phyloP scores from a whole-genome alignment of 1,140 invertebrate genomes.

The Drosophila kikkawai region DNA sequence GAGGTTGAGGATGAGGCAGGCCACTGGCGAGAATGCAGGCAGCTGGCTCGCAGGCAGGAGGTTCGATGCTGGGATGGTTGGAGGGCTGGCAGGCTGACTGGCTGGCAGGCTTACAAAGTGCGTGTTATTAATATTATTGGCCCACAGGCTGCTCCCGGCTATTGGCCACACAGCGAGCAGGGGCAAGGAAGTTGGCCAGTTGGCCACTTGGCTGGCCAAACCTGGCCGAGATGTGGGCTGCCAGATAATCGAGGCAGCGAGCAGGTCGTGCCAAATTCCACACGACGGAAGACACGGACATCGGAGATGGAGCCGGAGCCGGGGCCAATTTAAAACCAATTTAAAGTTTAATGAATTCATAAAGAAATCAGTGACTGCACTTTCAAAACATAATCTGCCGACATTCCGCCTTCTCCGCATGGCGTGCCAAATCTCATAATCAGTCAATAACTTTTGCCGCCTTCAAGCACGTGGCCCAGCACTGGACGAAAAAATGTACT shows the following conservation, averaged over 20 bases:
- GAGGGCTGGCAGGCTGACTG: constrained; percentile 13
- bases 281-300: constrained; percentile 38
- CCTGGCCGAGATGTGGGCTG: constrained; percentile 68
- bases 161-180: constrained; percentile 64
- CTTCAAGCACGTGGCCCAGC: constrained; percentile 73
- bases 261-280: constrained; percentile 81
- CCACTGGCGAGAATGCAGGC: constrained; percentile 43
- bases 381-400: constrained; percentile 83
- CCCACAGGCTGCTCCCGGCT: constrained; percentile 67
- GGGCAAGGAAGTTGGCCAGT: constrained; percentile 37
- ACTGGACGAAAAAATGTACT: constrained; percentile 15
- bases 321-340: constrained; percentile 82
- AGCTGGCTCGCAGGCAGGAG: constrained; percentile 53
- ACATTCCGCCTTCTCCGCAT: constrained; percentile 59
- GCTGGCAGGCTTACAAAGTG: constrained; percentile 65
- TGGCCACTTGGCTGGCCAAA: constrained; percentile 28
- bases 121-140: constrained; percentile 84
- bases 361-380: constrained; percentile 81
- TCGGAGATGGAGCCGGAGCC: constrained; percentile 27
- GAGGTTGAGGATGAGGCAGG: constrained; percentile 18
- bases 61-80: constrained; percentile 20
- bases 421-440: constrained; percentile 84
- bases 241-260: constrained; percentile 71
- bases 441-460: constrained; percentile 83
- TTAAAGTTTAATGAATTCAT: constrained; percentile 84